phyloP scores from a whole-genome alignment of 2,888 invertebrate species.

The Netelia virgata region DNA sequence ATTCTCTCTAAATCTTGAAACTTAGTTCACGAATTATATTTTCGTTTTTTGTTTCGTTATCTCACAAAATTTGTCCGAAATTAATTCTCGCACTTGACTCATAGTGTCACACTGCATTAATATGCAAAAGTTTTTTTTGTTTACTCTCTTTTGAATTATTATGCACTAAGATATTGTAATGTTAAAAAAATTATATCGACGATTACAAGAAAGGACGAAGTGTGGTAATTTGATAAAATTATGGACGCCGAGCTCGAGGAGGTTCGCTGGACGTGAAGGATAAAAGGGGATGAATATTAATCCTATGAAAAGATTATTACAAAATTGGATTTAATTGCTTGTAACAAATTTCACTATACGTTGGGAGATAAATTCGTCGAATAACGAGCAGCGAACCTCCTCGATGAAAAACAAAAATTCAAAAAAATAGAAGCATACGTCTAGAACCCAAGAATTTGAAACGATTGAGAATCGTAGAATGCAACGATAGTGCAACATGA shows the following conservation, averaged over 20 bases:
- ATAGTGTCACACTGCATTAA: slow-evolving; percentile 54
- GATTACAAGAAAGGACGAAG: not conserved
- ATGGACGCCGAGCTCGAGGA: not conserved
- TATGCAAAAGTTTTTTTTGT: slow-evolving; percentile 20
- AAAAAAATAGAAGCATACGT: slow-evolving; percentile 21
- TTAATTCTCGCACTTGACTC: slow-evolving; percentile 38
- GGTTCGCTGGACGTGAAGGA: not conserved
- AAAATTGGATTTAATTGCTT: too few relatives aligned
- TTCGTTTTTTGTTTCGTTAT: slow-evolving; percentile 8
- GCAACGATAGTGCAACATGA: slow-evolving; percentile 62
- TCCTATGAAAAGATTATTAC: not conserved
- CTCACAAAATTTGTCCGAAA: slow-evolving; percentile 38
- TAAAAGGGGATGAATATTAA: slow-evolving; percentile 7
- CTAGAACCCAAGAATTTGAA: slow-evolving; percentile 37
- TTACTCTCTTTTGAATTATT: slow-evolving; percentile 16
- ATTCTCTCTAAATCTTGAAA: slow-evolving; percentile 25
- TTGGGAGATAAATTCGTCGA: too few relatives aligned
- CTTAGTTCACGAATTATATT: slow-evolving; percentile 2
- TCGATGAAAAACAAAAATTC: not conserved
- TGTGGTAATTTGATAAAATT: not conserved
- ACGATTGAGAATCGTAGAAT: slow-evolving; percentile 59
- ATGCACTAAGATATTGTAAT: slow-evolving; percentile 52
- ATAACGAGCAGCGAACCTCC: slow-evolving; percentile 22
- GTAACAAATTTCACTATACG: too few relatives aligned
- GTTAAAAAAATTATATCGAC: slow-evolving; percentile 16